Evolutionary conservation across 2,797 vertebrate genomes (phyloP), one percentile per base, ranked within the genome.

Genomic region (Tapera naevia): DNA sequence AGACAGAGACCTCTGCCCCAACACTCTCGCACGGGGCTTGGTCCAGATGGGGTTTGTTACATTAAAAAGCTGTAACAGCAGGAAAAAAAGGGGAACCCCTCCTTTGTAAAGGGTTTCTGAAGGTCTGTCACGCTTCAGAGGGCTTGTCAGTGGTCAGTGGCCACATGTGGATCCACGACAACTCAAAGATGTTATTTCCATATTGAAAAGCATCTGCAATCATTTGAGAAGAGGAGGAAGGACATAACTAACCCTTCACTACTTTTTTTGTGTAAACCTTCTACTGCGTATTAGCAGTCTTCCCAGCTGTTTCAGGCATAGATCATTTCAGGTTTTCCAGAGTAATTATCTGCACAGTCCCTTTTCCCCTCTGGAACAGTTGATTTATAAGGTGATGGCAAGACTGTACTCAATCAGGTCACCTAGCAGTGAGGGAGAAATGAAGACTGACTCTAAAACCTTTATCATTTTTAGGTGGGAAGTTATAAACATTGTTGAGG

Each of bases 351-450:
- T 89, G 43, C 88, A 89, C 25, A 39, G 73, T 57, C 69, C 65
- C 43, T 89, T 76, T 69, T 18, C 3, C 46, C 25, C 51, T 57
- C 71, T 79, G 61, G 75, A 94, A 78, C 76, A 94, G 43, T 58
- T 96, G 85, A 96, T 97, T 96, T 96, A 96, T 96, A 96, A 91
- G 64, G 92, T 95, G 93, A 91, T 87, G 85, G 91, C 93, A 95
- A 88, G 83, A 53, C 75, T 61, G 57, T 92, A 76, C 84, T 95
- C 88, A 61, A 89, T 95, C 89, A 94, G 64, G 61, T 84, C 15
- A 9, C 75, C 67, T 91, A 91, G 79, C 61, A 95, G 61, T 60
- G 58, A 85, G 88, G 60, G 74, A 89, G 51, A 94, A 86, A 83
- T 67, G 80, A 95, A 95, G 96, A 95, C 66, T 65, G 76, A 84